Percentiles rank a stretch among this genome's conserved stretches.
These are phyloP conservation scores for Anseranas semipalmata DNA, from an alignment of 2,113 vertebrate species.

Conservation along the genomic window DNA sequence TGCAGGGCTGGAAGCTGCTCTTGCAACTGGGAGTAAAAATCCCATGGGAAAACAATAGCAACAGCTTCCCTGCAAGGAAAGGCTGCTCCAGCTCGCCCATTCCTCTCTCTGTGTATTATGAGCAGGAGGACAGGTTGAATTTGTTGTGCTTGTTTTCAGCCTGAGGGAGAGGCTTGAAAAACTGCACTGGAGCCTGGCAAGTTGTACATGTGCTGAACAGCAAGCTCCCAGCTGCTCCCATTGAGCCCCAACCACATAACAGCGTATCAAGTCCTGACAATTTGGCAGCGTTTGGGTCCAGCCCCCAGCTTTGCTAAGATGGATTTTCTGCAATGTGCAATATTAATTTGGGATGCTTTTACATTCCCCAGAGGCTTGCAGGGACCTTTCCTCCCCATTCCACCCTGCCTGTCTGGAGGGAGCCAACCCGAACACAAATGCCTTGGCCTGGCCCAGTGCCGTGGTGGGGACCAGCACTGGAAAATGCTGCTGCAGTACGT, in stretches of 20 bases:
- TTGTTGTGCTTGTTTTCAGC: neutral
- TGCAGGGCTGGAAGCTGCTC: neutral
- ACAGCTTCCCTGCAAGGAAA: neutral
- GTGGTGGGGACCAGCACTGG: fast-evolving
- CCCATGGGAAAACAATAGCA: neutral
- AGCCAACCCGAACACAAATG: neutral
- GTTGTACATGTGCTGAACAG: too few species aligned
- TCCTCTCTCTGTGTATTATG: neutral
- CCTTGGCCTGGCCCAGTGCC: neutral
- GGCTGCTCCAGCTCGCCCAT: neutral
- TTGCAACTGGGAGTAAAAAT: neutral
- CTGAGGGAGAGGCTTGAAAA: too few species aligned
- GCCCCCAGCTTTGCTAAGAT: neutral
- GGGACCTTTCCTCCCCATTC: neutral
- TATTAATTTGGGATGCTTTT: neutral
- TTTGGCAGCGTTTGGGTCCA: neutral
- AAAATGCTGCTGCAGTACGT: neutral
- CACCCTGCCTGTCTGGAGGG: neutral
- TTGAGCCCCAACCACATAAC: neutral
- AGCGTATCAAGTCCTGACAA: neutral
- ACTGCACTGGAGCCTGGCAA: too few species aligned
- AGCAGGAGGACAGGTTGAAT: too few species aligned
- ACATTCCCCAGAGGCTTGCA: neutral
- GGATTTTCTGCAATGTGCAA: neutral
- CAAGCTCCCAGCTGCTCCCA: too few species aligned